Evolutionary conservation across 1,140 invertebrate genomes (phyloP).

Genomic region (Zaprionus ghesquierei): DNA sequence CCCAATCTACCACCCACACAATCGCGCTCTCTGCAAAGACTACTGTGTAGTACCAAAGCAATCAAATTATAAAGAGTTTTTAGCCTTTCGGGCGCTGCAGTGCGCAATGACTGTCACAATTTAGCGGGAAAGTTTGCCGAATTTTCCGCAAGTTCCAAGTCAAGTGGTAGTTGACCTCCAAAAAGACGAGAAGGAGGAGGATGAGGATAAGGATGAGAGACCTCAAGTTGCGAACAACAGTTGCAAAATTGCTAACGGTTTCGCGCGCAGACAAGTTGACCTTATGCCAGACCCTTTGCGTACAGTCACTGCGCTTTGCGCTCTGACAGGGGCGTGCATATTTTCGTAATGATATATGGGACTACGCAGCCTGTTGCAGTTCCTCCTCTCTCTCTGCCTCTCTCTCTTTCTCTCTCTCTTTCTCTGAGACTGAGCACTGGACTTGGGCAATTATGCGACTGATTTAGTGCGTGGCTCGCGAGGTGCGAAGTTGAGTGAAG

Average conservation of each 20-base stretch:
- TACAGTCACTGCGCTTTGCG: neutral
- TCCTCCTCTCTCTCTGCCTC: no score
- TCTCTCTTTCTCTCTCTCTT: no score
- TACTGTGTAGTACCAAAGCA: constrained; percentile 6
- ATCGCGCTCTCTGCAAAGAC: constrained; percentile 38
- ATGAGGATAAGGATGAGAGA: no score
- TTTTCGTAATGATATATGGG: constrained; percentile 66
- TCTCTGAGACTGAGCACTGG: no score
- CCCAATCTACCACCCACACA: constrained; percentile 11
- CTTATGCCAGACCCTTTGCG: constrained; percentile 9
- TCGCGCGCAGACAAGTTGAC: constrained; percentile 1
- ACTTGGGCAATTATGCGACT: constrained; percentile 69
- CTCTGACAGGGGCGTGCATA: constrained; percentile 73
- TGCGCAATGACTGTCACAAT: constrained; percentile 1
- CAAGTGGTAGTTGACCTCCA: constrained; percentile 69
- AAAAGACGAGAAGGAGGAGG: no score
- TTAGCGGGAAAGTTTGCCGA: constrained; percentile 18
- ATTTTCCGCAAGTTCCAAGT: constrained; percentile 53
- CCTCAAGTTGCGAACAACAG: constrained; percentile 35
- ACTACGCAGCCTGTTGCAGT: neutral
- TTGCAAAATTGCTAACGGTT: constrained; percentile 62
- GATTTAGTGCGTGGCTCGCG: constrained; percentile 69
- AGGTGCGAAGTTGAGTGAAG: constrained; percentile 74
- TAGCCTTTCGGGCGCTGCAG: neutral
- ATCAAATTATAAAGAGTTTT: constrained; percentile 8